Percentiles rank a stretch among this genome's conserved stretches.
Conservation (phyloP, 2,113 vertebrate genomes). For the Hylia prasina region DNA sequence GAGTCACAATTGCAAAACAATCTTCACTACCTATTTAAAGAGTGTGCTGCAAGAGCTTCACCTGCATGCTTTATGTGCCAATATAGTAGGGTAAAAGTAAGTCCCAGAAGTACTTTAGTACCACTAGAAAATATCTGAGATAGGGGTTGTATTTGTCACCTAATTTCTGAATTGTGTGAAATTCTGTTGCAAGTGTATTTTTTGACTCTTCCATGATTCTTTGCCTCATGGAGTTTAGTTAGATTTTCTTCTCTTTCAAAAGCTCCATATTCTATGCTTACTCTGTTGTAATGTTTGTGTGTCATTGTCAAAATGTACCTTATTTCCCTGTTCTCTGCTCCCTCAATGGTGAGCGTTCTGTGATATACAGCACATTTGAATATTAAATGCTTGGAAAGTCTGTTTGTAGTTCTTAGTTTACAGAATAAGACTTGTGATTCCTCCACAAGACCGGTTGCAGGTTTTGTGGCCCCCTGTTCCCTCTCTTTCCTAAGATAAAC, state of each 20-base stretch:
- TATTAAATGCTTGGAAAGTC: background rate
- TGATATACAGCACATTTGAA: background rate
- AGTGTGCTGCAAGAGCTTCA: background rate
- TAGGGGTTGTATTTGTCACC: background rate
- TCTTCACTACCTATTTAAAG: background rate
- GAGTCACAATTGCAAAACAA: background rate
- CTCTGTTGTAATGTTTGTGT: background rate
- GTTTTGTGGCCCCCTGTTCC: background rate
- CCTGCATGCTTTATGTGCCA: background rate
- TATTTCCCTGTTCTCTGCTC: background rate
- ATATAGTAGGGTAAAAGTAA: background rate
- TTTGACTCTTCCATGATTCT: background rate
- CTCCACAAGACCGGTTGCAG: background rate
- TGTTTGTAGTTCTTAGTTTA: background rate
- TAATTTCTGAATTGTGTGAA: background rate
- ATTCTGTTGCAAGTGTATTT: background rate
- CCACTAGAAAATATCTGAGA: background rate
- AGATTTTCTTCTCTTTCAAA: background rate
- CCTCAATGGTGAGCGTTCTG: background rate
- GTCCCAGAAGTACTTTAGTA: background rate
- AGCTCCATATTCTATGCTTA: background rate
- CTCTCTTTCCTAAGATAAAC: background rate
- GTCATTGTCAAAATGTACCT: background rate
- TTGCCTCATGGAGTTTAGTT: background rate
- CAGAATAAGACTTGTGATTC: background rate